phyloP scores from a whole-genome alignment of 30 jellyfish, hydroid and myxozoan species.

The Aurelia sp. region DNA sequence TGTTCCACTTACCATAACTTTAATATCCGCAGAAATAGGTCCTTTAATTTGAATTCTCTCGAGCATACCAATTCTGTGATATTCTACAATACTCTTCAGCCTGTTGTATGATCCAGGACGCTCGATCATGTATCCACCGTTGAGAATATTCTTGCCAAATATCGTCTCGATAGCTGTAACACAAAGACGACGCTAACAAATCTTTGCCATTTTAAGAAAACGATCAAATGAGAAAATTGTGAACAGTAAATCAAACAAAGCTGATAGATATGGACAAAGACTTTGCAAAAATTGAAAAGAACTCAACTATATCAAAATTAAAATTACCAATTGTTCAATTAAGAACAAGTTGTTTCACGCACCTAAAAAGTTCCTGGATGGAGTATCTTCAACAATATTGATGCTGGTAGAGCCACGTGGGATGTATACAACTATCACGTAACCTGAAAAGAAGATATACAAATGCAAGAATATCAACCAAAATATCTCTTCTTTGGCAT shows the following conservation, averaged over 20 bases:
- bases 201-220: too few species aligned
- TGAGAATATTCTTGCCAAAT: slow-evolving; percentile 51
- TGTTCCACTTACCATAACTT: slow-evolving; percentile 40
- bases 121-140: slow-evolving; percentile 39
- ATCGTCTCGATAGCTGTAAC: slow-evolving; percentile 45
- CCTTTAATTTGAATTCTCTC: slow-evolving; percentile 48
- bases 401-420: slow-evolving; percentile 81
- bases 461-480: too few species aligned
- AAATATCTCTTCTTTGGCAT: too few species aligned
- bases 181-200: not conserved
- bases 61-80: slow-evolving; percentile 33
- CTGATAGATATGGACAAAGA: too few species aligned
- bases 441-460: slow-evolving; percentile 11
- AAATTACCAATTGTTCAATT: too few species aligned
- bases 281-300: too few species aligned
- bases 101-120: slow-evolving; percentile 56
- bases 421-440: slow-evolving; percentile 37
- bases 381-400: slow-evolving; percentile 18
- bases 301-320: too few species aligned
- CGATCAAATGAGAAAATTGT: too few species aligned
- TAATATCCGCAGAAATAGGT: slow-evolving; percentile 64
- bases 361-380: slow-evolving; percentile 70
- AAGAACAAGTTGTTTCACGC: not conserved
- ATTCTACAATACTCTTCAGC: slow-evolving; percentile 54
- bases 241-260: too few species aligned